phyloP scores from a whole-genome alignment of 1,140 invertebrate species.

The Caenorhabditis latens region DNA sequence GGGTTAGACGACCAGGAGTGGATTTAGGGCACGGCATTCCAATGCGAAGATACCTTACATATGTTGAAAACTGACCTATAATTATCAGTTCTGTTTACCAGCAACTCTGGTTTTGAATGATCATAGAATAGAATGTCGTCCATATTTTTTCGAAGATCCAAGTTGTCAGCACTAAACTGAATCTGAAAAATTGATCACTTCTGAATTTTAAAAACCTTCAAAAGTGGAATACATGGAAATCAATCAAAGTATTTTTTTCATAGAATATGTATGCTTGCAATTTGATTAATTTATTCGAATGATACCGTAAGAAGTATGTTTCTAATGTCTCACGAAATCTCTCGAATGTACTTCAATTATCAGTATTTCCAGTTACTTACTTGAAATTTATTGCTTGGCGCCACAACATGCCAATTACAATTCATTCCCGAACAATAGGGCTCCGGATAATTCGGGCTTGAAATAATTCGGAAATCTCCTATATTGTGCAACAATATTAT shows the following conservation, averaged over 20 bases:
- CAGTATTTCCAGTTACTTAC: no score
- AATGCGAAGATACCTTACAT: not conserved
- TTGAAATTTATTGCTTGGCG: not conserved
- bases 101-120: not conserved
- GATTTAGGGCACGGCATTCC: no score
- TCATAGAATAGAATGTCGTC: conserved; percentile 9
- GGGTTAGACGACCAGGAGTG: no score
- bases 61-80: not conserved
- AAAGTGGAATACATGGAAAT: no score
- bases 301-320: no score
- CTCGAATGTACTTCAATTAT: no score
- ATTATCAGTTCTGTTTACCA: not conserved
- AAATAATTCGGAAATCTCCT: conserved; percentile 22
- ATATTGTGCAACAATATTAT: not conserved
- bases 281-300: no score
- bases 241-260: no score
- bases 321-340: no score
- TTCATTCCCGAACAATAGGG: conserved; percentile 16
- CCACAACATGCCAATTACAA: conserved; percentile 42
- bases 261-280: no score
- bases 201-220: not conserved
- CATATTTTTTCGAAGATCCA: not conserved
- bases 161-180: not conserved
- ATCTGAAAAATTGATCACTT: conserved; percentile 19
- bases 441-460: conserved; percentile 8